Conservation (phyloP, 2,113 vertebrate species). For the Lepus americanus region DNA sequence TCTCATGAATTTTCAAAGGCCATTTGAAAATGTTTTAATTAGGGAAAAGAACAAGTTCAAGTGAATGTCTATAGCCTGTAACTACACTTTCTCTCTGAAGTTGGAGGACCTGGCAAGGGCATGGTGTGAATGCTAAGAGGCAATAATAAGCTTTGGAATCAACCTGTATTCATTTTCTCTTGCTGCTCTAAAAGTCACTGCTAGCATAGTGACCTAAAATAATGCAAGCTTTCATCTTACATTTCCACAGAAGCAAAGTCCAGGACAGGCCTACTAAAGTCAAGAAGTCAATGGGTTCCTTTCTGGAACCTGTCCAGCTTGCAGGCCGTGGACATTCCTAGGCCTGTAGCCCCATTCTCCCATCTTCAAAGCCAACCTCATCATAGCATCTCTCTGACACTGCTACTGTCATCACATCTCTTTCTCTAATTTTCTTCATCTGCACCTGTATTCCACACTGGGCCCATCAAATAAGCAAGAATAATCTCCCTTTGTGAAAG, state of each 20-base stretch:
- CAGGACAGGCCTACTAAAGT: background rate
- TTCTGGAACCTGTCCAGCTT: background rate
- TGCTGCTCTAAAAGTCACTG: background rate
- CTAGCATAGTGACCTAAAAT: background rate
- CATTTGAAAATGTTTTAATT: background rate
- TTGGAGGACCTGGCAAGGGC: background rate
- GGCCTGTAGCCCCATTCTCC: background rate
- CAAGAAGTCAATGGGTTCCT: background rate
- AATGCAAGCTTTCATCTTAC: background rate
- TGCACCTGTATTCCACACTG: background rate
- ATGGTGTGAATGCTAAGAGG: background rate
- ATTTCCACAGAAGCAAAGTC: background rate
- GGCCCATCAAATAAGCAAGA: too few species aligned
- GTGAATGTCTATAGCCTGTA: background rate
- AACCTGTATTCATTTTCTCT: background rate
- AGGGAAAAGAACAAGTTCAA: conserved; percentile 19
- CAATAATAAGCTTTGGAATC: background rate
- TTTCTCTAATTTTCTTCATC: background rate
- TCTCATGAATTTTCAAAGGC: too few species aligned
- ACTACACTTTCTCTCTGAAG: background rate
- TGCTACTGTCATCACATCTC: background rate
- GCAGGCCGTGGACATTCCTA: background rate
- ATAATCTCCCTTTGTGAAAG: background rate
- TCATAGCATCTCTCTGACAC: background rate
- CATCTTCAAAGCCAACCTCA: background rate